Evolutionary conservation across 1,140 invertebrate genomes (phyloP).

Genomic region (Colletes latitarsis): DNA sequence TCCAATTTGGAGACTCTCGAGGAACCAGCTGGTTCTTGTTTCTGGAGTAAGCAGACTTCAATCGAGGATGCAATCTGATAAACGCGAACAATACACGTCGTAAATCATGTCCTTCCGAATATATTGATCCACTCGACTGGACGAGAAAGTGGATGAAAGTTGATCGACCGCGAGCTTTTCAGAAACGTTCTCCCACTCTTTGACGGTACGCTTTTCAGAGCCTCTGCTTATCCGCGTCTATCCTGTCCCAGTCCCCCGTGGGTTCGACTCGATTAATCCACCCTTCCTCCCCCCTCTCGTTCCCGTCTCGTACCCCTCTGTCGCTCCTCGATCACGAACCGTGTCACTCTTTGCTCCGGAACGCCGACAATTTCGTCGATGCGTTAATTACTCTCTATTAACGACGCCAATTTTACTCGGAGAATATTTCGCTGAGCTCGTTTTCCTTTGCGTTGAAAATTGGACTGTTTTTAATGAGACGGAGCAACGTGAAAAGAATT

Average conservation of each 20-base stretch:
- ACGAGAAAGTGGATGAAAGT: slow-evolving; percentile 61
- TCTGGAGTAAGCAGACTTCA: slow-evolving; percentile 44
- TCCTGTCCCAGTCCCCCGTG: background rate
- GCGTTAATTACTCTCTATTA: slow-evolving; percentile 64
- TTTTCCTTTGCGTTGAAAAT: too few species aligned
- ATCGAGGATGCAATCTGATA: slow-evolving; percentile 54
- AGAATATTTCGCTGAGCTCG: too few species aligned
- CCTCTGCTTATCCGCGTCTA: slow-evolving; percentile 39
- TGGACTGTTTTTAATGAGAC: too few species aligned
- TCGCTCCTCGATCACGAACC: background rate
- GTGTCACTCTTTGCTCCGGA: slow-evolving; percentile 49
- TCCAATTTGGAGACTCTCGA: background rate
- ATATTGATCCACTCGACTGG: slow-evolving; percentile 59
- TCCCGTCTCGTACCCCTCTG: background rate
- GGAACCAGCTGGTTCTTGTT: background rate
- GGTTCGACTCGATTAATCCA: slow-evolving; percentile 16
- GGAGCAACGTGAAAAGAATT: too few species aligned
- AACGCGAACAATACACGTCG: slow-evolving; percentile 61
- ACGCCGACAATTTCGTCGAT: slow-evolving; percentile 39
- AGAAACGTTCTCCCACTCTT: slow-evolving; percentile 46
- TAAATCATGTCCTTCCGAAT: slow-evolving; percentile 62
- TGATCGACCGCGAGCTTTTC: slow-evolving; percentile 56
- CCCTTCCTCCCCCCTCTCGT: background rate
- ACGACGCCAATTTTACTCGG: background rate
- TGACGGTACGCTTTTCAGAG: slow-evolving; percentile 39